A percentile compares a stretch with the other conserved stretches of the same genome.
phyloP scores from a whole-genome alignment of 1,140 invertebrate genomes.

The Drosophila obscura region DNA sequence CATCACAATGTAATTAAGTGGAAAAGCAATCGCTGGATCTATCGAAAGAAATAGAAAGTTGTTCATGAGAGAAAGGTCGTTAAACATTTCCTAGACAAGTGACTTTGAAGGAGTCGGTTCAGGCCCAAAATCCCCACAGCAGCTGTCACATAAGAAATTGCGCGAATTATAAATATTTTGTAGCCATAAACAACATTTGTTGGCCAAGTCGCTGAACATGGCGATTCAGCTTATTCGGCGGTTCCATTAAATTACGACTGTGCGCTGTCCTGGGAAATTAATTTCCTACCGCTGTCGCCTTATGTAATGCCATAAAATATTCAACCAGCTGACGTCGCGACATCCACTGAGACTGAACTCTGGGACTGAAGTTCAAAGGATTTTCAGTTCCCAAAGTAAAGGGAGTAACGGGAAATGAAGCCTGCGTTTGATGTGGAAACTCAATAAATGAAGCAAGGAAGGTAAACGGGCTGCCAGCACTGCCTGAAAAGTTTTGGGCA shows the following conservation, averaged over 20 bases:
- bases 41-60: constrained; percentile 28
- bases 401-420: constrained; percentile 6
- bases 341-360: no score
- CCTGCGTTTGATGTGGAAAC: neutral
- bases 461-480: no score
- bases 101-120: constrained; percentile 14
- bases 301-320: constrained; percentile 65
- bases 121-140: constrained; percentile 16
- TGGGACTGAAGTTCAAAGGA: constrained; percentile 20
- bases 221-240: constrained; percentile 18
- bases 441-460: constrained; percentile 1
- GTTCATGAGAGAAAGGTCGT: no score
- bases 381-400: neutral
- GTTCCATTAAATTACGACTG: constrained; percentile 73
- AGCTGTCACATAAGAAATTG: constrained; percentile 59
- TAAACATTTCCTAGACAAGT: no score
- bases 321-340: constrained; percentile 37
- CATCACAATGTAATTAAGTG: constrained; percentile 57
- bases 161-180: constrained; percentile 72
- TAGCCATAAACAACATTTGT: constrained; percentile 77
- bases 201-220: constrained; percentile 24
- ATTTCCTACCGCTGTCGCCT: constrained; percentile 42
- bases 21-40: constrained; percentile 28
- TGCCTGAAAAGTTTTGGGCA: neutral
- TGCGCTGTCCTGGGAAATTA: constrained; percentile 47